phyloP scores from a whole-genome alignment of 2,888 invertebrate species.

The Pollenia angustigena region DNA sequence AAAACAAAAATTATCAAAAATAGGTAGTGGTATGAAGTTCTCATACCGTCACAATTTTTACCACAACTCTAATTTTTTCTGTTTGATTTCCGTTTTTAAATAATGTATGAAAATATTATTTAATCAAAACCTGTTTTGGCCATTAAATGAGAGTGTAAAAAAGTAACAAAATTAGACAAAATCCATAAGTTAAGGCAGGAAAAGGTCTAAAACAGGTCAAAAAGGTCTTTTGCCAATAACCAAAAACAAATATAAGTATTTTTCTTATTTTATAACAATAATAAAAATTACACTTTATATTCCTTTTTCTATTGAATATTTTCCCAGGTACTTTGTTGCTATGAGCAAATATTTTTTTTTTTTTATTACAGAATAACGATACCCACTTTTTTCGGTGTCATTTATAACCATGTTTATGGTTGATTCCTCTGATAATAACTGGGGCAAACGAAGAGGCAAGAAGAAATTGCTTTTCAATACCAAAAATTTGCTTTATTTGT shows the following conservation, averaged over 20 bases:
- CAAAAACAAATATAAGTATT: slow-evolving; percentile 1
- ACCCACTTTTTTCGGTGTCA: slow-evolving; percentile 30
- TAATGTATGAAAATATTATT: slow-evolving; percentile 12
- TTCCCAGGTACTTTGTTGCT: not conserved
- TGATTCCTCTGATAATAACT: slow-evolving; percentile 39
- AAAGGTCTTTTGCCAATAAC: slow-evolving; percentile 1
- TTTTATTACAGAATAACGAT: not conserved
- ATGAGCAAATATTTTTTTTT: not conserved
- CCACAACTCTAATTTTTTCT: not conserved
- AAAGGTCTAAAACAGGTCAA: not conserved
- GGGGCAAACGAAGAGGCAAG: not conserved
- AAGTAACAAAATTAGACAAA: not conserved
- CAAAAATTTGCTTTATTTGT: not conserved
- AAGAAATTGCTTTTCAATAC: not conserved
- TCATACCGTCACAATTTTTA: not conserved
- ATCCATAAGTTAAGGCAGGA: not conserved
- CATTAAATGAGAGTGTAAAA: no score
- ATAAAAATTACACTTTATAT: not conserved
- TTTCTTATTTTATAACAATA: not conserved
- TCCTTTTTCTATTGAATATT: not conserved
- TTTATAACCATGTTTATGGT: slow-evolving; percentile 59
- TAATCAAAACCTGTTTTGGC: not conserved
- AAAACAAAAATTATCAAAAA: not conserved
- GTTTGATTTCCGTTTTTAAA: not conserved
- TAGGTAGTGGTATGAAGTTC: not conserved